These are phyloP conservation scores for Chaetophractus vellerosus DNA, from an alignment of 2,797 vertebrate species.

Conservation along the genomic window DNA sequence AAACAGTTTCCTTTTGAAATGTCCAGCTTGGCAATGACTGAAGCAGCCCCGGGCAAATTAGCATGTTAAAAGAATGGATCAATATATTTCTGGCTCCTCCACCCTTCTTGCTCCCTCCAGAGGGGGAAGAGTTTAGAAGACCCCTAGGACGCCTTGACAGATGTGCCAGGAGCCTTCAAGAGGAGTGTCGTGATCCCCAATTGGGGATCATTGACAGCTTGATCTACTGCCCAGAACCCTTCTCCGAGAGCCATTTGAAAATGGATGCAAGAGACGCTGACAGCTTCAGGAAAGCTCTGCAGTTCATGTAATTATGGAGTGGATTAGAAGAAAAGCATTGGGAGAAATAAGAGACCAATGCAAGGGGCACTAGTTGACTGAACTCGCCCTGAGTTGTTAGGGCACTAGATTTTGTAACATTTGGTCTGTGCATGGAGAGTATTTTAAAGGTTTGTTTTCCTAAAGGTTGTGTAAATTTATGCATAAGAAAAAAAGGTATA, in stretches of 20 bases:
- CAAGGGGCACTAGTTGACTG: slow-evolving; percentile 74
- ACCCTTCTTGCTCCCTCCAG: slow-evolving; percentile 66
- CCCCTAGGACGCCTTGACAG: slow-evolving; percentile 69
- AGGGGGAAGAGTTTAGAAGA: slow-evolving; percentile 81
- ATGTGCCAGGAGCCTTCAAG: slow-evolving; percentile 84
- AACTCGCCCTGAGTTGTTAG: slow-evolving; percentile 82
- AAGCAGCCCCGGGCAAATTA: slow-evolving; percentile 93
- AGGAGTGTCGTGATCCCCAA: slow-evolving; percentile 47
- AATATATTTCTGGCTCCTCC: slow-evolving; percentile 89
- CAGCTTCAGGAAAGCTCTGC: slow-evolving; percentile 88
- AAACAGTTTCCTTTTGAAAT: slow-evolving; percentile 94
- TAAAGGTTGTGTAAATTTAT: slow-evolving; percentile 75
- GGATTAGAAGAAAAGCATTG: slow-evolving; percentile 86
- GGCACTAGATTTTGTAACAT: slow-evolving; percentile 80
- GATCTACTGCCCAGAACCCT: slow-evolving; percentile 86
- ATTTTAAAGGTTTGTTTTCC: slow-evolving; percentile 65
- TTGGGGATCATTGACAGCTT: slow-evolving; percentile 76
- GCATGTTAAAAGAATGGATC: slow-evolving; percentile 94
- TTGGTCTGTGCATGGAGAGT: slow-evolving; percentile 70
- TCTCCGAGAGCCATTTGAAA: slow-evolving; percentile 88
- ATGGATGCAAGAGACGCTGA: slow-evolving; percentile 82
- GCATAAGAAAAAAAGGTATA: slow-evolving; percentile 62
- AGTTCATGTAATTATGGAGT: slow-evolving; percentile 90
- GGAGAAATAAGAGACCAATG: slow-evolving; percentile 86
- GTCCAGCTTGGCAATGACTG: slow-evolving; percentile 89